Evolutionary conservation across 2,113 vertebrate species (phyloP).

Genomic region (Hymenochirus boettgeri): DNA sequence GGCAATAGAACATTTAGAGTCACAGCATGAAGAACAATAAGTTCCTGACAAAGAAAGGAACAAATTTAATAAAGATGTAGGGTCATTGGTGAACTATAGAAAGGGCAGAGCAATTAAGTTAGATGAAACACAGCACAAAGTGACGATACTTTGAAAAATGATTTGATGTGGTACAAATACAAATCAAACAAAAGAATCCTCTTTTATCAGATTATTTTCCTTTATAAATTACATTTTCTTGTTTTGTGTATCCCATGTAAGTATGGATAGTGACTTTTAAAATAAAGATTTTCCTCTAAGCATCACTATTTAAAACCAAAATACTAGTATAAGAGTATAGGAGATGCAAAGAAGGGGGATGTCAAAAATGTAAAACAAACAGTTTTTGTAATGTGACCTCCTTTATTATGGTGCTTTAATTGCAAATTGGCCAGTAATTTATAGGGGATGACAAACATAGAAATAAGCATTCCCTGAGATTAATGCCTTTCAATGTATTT

Average conservation of each 20-base stretch:
- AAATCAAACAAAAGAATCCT: conserved; percentile 6
- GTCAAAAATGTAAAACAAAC: too few species aligned
- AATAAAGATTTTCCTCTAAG: too few species aligned
- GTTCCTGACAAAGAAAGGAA: background rate
- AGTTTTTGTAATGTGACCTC: too few species aligned
- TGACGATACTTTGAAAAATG: conserved; percentile 8
- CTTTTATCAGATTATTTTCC: conserved; percentile 14
- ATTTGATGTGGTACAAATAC: conserved; percentile 1
- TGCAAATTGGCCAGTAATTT: too few species aligned
- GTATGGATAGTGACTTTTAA: too few species aligned
- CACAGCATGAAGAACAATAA: background rate
- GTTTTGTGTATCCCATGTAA: background rate
- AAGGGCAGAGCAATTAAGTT: background rate
- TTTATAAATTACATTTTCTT: conserved; percentile 7
- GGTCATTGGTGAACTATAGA: conserved; percentile 6
- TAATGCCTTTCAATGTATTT: too few species aligned
- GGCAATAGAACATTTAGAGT: background rate
- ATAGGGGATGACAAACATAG: too few species aligned
- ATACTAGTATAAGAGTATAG: too few species aligned
- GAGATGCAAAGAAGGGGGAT: too few species aligned
- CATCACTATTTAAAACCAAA: too few species aligned
- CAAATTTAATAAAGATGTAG: conserved; percentile 19
- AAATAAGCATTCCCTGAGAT: too few species aligned
- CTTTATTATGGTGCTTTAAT: too few species aligned
- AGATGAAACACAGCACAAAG: conserved; percentile 11